Evolutionary conservation across 1,140 invertebrate genomes (phyloP).

Genomic region (Drosophila watanabei): DNA sequence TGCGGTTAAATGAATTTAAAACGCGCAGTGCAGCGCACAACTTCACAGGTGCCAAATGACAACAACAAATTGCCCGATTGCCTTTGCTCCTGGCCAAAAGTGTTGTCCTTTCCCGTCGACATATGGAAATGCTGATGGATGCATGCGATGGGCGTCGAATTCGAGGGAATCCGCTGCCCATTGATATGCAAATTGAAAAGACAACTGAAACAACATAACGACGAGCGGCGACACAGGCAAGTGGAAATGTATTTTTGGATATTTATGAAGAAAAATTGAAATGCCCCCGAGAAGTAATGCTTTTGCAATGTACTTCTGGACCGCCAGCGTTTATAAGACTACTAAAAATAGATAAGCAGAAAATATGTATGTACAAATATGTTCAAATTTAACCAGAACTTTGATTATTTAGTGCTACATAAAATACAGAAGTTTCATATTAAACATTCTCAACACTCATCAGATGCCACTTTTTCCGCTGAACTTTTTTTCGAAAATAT

Average conservation of each 20-base stretch:
- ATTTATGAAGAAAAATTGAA: slow-evolving; percentile 11
- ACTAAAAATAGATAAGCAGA: background rate
- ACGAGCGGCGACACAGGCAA: slow-evolving; percentile 26
- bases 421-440: background rate
- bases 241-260: slow-evolving; percentile 12
- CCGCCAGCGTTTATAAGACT: background rate
- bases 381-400: background rate
- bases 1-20: slow-evolving; percentile 84
- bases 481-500: slow-evolving; percentile 52
- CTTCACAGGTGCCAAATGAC: slow-evolving; percentile 78
- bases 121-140: slow-evolving; percentile 79
- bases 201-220: slow-evolving; percentile 57
- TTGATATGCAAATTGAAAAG: slow-evolving; percentile 78
- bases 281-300: slow-evolving; percentile 20
- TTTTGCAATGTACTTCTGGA: background rate
- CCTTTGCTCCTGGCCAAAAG: slow-evolving; percentile 39
- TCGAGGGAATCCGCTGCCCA: slow-evolving; percentile 64
- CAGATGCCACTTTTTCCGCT: background rate
- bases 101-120: slow-evolving; percentile 53
- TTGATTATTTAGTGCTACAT: too few relatives aligned
- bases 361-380: too few relatives aligned
- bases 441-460: background rate
- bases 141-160: slow-evolving; percentile 33
- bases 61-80: slow-evolving; percentile 79
- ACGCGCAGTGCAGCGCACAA: slow-evolving; percentile 57